Evolutionary conservation across 2,113 vertebrate genomes (phyloP).

Genomic region (Todiramphus chloris): DNA sequence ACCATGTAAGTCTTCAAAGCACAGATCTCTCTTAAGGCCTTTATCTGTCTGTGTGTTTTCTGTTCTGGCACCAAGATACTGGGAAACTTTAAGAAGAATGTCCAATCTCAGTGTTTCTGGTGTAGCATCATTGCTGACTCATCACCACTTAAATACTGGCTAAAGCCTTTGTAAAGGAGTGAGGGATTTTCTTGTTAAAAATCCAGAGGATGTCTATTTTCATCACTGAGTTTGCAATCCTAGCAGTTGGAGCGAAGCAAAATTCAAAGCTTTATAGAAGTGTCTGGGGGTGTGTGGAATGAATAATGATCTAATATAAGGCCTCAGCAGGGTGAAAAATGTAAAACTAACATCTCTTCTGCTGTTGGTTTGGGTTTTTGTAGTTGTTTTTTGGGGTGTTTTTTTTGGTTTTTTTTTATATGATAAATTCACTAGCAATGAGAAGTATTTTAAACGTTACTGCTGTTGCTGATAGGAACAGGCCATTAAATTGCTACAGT

Average conservation of each 20-base stretch:
- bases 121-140: not conserved
- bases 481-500: constrained; percentile 47
- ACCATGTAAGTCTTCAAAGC: not conserved
- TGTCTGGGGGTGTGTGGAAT: not conserved
- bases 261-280: constrained; percentile 47
- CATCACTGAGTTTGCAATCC: constrained; percentile 15
- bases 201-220: not conserved
- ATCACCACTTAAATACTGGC: not conserved
- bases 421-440: constrained; percentile 47
- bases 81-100: not conserved
- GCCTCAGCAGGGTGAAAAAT: constrained; percentile 58
- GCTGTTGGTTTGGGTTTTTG: not conserved
- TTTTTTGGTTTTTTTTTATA: not conserved
- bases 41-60: not conserved
- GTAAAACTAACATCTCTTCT: constrained; percentile 23
- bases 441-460: constrained; percentile 37
- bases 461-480: constrained; percentile 55
- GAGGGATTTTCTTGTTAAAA: not conserved
- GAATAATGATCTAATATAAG: constrained; percentile 52
- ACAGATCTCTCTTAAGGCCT: not conserved
- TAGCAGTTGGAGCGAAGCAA: not conserved
- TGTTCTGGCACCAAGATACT: not conserved
- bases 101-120: not conserved
- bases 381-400: too few species aligned
- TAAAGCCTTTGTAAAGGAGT: constrained; percentile 9